Conservation (phyloP, 2,888 invertebrate species). For the Aporophyla nigra region DNA sequence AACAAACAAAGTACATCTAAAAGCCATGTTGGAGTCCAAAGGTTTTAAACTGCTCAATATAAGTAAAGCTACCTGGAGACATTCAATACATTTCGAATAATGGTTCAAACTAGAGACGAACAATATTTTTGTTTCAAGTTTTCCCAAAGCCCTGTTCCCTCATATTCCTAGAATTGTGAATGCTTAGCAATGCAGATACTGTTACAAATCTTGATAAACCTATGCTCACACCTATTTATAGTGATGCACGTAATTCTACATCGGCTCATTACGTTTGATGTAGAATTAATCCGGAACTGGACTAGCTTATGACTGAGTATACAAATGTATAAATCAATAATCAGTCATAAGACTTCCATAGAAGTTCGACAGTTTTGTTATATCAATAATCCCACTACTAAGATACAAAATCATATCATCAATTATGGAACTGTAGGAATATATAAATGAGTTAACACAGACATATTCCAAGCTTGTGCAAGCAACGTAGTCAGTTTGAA, state of each 20-base stretch:
- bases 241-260: constrained; percentile 42
- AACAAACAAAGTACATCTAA: neutral
- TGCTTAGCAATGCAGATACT: constrained; percentile 29
- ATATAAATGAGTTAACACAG: neutral
- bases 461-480: constrained; percentile 1
- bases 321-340: neutral
- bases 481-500: constrained; percentile 29
- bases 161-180: constrained; percentile 46
- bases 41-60: neutral
- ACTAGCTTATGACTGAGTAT: constrained; percentile 8
- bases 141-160: constrained; percentile 9
- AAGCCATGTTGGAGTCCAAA: constrained; percentile 29
- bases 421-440: neutral
- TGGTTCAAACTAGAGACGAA: neutral
- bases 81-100: neutral
- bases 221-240: constrained; percentile 55
- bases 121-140: neutral
- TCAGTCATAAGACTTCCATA: neutral
- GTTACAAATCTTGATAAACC: constrained; percentile 39
- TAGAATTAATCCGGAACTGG: neutral
- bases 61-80: neutral
- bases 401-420: neutral
- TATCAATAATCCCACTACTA: neutral
- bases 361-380: neutral
- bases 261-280: constrained; percentile 30